A percentile compares a stretch with the other conserved stretches of the same genome.
Conservation (phyloP, 2,113 vertebrate genomes). For the Pao palembangensis region DNA sequence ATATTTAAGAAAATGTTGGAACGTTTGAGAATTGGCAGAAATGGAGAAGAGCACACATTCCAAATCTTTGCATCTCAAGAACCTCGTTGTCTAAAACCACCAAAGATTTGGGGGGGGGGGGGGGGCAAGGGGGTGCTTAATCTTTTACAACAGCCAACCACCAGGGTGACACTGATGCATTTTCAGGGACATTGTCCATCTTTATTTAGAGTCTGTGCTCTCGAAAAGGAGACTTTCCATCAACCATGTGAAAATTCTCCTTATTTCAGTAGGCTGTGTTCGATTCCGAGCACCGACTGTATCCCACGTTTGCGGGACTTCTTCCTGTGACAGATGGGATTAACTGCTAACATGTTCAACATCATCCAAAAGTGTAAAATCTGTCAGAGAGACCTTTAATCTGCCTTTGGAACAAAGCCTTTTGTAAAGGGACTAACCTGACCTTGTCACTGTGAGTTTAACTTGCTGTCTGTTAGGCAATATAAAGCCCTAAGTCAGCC, state of each 20-base stretch:
- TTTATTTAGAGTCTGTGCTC: too few relatives aligned
- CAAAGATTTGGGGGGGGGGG: too few relatives aligned
- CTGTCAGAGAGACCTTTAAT: conserved; percentile 91
- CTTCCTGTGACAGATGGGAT: conserved; percentile 78
- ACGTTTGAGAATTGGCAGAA: too few relatives aligned
- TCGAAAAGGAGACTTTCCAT: too few relatives aligned
- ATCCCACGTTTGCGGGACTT: conserved; percentile 33
- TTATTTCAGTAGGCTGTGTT: not conserved
- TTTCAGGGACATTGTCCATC: too few relatives aligned
- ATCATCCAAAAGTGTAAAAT: conserved; percentile 96
- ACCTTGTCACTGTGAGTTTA: conserved; percentile 96
- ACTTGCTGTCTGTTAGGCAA: conserved; percentile 85
- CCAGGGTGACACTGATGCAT: too few relatives aligned
- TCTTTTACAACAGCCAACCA: too few relatives aligned
- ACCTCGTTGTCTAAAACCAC: too few relatives aligned
- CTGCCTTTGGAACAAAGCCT: conserved; percentile 90
- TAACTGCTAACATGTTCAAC: conserved; percentile 89
- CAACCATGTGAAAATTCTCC: not conserved
- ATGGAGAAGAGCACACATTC: too few relatives aligned
- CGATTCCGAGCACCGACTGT: conserved; percentile 13
- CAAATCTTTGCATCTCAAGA: too few relatives aligned
- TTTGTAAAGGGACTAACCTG: conserved; percentile 83
- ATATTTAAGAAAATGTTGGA: too few relatives aligned
- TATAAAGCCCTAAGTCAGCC: conserved; percentile 73
- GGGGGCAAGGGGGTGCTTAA: too few relatives aligned